Percentiles rank a stretch among this genome's conserved stretches.
Evolutionary conservation across 2,888 invertebrate species (phyloP).

Genomic region (Cinara cedri): DNA sequence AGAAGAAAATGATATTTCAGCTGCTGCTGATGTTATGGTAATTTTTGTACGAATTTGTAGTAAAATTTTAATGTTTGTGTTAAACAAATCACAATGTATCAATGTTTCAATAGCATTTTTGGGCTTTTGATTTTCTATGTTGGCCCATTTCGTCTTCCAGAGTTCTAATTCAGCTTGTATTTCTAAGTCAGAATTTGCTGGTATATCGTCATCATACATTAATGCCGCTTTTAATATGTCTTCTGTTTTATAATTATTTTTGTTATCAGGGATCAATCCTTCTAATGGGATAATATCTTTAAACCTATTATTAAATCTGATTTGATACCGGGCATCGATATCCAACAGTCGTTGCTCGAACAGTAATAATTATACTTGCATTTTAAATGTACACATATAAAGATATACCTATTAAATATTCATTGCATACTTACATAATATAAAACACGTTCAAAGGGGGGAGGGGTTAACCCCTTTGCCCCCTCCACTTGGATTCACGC

Average conservation of each 20-base stretch:
- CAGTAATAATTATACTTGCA: too few relatives aligned
- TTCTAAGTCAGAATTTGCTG: background rate
- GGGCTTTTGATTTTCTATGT: background rate
- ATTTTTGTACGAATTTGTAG: background rate
- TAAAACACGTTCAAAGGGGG: too few relatives aligned
- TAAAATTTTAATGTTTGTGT: background rate
- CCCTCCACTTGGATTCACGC: too few relatives aligned
- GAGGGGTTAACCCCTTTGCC: too few relatives aligned
- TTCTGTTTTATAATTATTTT: background rate
- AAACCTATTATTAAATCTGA: background rate
- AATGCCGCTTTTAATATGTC: background rate
- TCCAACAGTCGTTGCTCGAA: too few relatives aligned
- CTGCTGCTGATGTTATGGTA: background rate
- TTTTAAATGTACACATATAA: too few relatives aligned
- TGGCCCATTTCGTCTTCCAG: slow-evolving; percentile 13
- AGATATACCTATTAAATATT: too few relatives aligned
- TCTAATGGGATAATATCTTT: slow-evolving; percentile 2
- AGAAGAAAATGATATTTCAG: background rate
- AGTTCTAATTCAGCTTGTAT: slow-evolving; percentile 9
- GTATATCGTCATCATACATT: background rate
- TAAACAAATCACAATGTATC: background rate
- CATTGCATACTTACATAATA: too few relatives aligned
- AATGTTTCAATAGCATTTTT: slow-evolving; percentile 1
- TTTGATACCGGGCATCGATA: too few relatives aligned
- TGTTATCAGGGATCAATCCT: slow-evolving; percentile 1